Base-by-base conservation (phyloP, 2,888 invertebrate species). In the Sesia apiformis region DNA sequence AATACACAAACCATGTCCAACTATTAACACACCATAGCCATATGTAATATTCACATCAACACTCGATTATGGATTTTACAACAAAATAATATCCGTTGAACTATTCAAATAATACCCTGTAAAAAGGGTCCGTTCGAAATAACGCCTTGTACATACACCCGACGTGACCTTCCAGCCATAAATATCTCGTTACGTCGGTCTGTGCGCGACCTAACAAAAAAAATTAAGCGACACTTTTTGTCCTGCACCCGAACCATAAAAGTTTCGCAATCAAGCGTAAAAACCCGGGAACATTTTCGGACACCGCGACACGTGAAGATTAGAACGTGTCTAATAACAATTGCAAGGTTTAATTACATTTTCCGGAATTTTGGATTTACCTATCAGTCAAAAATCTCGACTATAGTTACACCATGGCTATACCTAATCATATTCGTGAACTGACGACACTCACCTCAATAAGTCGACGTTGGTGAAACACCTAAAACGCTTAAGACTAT, bases 211-310 rank as follows among this genome's bases (percentile, higher is more conserved):
- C 54, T 8, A 23, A 51, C 7, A 68, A 82, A 76, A 23, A n/a
- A 82, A 81, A 73, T 64, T 68, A 70, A 71, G 62, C 62, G 61
- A 66, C 66, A 64, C 69, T 81, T 84, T 81, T 83, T 80, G 72
- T 65, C 60, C 64, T 61, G 62, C 1, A 23, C 63, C 61, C 67
- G 67, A 67, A 64, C 72, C 70, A 70, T 70, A 65, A 23, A 84
- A 83, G 69, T 84, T 84, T 81, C 43, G 74, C 78, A 82, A 84
- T 84, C 80, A 80, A 70, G 73, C 65, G 69, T 63, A 63, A 70
- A 76, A 79, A 49, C 83, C 78, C 76, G 76, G 74, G 70, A 57
- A 59, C 66, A 67, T 65, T 70, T 58, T 52, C 46, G 42, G 5
- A 42, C 42, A 6, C 42, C 5, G 42, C 5, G 3, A 5, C 1